A percentile compares a stretch with the other conserved stretches of the same genome.
phyloP scores from a whole-genome alignment of 2,113 vertebrate species.

The Muntiacus reevesi region DNA sequence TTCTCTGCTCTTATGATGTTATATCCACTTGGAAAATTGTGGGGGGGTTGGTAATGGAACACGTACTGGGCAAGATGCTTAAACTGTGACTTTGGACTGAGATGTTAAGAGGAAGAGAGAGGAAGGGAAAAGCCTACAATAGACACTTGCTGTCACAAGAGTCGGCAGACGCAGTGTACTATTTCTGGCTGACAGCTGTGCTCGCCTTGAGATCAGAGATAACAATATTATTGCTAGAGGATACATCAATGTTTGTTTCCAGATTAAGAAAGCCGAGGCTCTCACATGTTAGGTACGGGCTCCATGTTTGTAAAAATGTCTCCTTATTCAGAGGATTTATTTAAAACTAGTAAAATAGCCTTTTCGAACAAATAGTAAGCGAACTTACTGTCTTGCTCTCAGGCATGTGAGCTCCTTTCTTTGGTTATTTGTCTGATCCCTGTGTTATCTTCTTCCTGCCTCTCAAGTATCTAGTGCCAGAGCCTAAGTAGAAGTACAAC shows the following conservation, averaged over 20 bases:
- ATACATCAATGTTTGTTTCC: background rate
- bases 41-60: background rate
- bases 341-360: background rate
- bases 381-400: background rate
- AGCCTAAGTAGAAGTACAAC: background rate
- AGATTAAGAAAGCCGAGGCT: background rate
- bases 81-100: background rate
- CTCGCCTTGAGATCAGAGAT: background rate
- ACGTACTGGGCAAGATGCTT: background rate
- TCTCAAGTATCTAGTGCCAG: background rate
- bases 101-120: background rate
- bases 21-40: background rate
- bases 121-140: background rate
- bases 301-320: background rate
- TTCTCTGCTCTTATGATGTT: background rate
- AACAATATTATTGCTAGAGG: background rate
- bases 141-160: background rate
- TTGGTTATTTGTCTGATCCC: background rate
- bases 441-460: too few species aligned
- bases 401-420: background rate
- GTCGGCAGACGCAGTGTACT: background rate
- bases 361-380: background rate
- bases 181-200: background rate
- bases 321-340: background rate
- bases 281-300: background rate